Conservation (phyloP, 2,113 vertebrate species). For the Lepus europaeus region DNA sequence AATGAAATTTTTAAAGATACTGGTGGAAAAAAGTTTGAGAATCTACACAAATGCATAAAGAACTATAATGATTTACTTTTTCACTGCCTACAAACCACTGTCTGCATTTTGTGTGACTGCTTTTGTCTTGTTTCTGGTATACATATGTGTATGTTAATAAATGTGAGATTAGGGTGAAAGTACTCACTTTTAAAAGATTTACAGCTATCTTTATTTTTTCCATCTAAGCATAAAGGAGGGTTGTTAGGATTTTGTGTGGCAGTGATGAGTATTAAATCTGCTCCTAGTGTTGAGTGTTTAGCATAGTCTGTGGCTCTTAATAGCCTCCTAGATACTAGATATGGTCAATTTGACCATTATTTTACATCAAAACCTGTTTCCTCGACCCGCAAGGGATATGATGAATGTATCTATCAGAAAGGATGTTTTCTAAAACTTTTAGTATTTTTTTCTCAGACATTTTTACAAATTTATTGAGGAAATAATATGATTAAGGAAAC, state of each 20-base stretch:
- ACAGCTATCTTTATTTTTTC: not conserved
- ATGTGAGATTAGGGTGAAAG: not conserved
- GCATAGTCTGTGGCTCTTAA: not conserved
- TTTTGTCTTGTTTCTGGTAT: not conserved
- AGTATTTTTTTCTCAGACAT: not conserved
- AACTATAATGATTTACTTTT: not conserved
- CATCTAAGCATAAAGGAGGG: not conserved
- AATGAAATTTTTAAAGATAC: not conserved
- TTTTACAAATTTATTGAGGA: not conserved
- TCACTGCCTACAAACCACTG: not conserved
- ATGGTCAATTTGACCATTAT: not conserved
- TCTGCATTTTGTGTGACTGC: not conserved
- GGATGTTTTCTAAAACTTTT: not conserved
- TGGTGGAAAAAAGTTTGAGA: not conserved
- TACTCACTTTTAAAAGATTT: not conserved
- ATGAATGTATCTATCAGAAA: not conserved
- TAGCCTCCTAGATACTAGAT: not conserved
- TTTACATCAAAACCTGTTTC: not conserved
- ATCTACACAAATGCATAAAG: not conserved
- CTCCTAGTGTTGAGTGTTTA: not conserved
- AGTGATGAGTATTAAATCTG: not conserved
- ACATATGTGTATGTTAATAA: not conserved
- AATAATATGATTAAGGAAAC: not conserved
- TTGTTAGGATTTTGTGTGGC: slow-evolving; percentile 5
- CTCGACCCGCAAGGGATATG: not conserved